Evolutionary conservation across 2,113 vertebrate genomes (phyloP).

Genomic region (Ranitomeya imitator): DNA sequence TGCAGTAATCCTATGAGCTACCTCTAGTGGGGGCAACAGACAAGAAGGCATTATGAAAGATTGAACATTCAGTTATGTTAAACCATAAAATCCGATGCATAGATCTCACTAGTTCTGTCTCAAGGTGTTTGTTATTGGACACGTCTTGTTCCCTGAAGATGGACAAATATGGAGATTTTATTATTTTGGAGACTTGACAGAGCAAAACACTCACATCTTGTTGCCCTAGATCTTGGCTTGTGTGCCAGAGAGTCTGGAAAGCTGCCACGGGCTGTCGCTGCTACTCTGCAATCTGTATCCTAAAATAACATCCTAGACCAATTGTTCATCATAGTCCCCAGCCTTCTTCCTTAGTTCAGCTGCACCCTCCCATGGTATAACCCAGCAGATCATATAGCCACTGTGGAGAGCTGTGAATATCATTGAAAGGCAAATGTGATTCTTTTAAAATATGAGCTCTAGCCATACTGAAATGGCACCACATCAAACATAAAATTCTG

Average conservation of each 20-base stretch:
- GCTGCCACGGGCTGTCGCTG: background rate
- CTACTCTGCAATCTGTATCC: background rate
- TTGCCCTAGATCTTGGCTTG: background rate
- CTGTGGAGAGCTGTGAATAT: background rate
- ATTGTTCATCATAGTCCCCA: background rate
- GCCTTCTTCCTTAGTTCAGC: background rate
- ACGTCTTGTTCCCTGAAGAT: background rate
- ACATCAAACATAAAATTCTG: too few relatives aligned
- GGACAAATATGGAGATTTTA: constrained; percentile 60
- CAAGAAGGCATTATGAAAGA: too few relatives aligned
- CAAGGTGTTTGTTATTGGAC: background rate
- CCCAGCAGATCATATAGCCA: background rate
- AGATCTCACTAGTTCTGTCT: too few relatives aligned
- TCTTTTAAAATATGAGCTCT: too few relatives aligned
- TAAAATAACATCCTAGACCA: background rate
- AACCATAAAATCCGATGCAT: too few relatives aligned
- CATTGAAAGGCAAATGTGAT: too few relatives aligned
- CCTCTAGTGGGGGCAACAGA: too few relatives aligned
- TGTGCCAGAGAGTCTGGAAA: background rate
- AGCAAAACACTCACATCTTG: background rate
- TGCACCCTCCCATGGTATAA: background rate
- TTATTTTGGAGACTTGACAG: background rate
- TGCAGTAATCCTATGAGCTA: too few relatives aligned
- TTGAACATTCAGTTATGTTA: too few relatives aligned
- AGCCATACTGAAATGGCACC: too few relatives aligned